These are phyloP conservation scores for Acromyrmex echinatior DNA, from an alignment of 1,140 invertebrate species.

Conservation along the genomic window DNA sequence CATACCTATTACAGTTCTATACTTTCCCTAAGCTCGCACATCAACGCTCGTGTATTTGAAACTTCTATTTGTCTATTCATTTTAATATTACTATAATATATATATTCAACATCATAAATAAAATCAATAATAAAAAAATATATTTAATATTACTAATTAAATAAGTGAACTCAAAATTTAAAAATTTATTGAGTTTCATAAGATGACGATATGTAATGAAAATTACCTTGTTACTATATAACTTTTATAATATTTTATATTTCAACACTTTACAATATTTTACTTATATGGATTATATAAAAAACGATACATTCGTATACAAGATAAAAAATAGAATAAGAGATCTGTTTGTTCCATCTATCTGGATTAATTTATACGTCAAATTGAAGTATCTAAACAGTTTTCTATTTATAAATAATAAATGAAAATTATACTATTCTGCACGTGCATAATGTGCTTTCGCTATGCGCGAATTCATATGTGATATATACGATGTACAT, in stretches of 20 bases:
- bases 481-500: not conserved
- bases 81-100: not conserved
- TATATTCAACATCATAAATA: not conserved
- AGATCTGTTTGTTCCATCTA: not conserved
- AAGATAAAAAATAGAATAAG: not conserved
- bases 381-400: not conserved
- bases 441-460: not conserved
- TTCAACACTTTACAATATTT: not conserved
- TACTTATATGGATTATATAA: not conserved
- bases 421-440: slow-evolving; percentile 9
- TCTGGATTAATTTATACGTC: not conserved
- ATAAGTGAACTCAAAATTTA: not conserved
- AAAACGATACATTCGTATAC: not conserved
- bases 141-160: not conserved
- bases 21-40: slow-evolving; percentile 54
- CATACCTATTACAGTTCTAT: slow-evolving; percentile 78
- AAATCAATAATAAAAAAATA: not conserved
- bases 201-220: not conserved
- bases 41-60: not conserved
- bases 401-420: slow-evolving; percentile 32
- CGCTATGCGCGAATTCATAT: not conserved
- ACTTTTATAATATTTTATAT: not conserved
- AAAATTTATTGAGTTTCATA: not conserved
- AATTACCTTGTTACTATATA: not conserved
- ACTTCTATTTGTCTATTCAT: not conserved